Base-by-base conservation (phyloP, 1,140 invertebrate genomes). In the Leguminivora glycinivorella region DNA sequence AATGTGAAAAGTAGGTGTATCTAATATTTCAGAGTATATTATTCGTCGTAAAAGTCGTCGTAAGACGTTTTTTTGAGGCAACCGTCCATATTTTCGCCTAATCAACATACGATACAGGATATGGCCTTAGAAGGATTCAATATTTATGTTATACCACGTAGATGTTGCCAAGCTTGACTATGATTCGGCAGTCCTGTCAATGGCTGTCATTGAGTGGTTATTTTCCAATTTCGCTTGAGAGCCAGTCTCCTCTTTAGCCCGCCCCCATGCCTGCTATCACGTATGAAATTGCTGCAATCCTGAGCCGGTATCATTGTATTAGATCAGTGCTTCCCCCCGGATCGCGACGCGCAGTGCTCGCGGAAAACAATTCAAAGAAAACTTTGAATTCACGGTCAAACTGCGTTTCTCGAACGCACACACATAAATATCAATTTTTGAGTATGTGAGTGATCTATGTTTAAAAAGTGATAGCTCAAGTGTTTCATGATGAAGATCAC, bases 221-320 rank as follows among this genome's bases (percentile, higher is more conserved):
- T 83, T 77, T 83, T 83, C 74, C 81, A 85, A 87, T 86, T 86
- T 87, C 72, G 78, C 76, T 84, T 68, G 79, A 88, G 85, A 89
- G 88, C 73, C 81, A 71, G 77, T 82, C 81, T 90, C 87, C 85
- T 87, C 83, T 63, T 63, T 63, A 63, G 86, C 77, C 75, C 83
- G 83, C 82, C 81, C 83, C 82, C 81, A 73, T 84, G 81, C 74
- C 79, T 82, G 82, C 82, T 80, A 79, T 90, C 85, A 86, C 87
- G 76, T 77, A 81, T 77, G 77, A 89, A 89, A 88, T 90, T 90
- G 85, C 81, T 78, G 84, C 87, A 90, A 85, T 87, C 81, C 83
- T 82, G 78, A 66, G 74, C 26, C 58, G 74, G 82, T 82, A 83
- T 88, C 82, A 84, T 84, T 78, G 76, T 83, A 83, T 88, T 88